A percentile compares a stretch with the other conserved stretches of the same genome.
phyloP scores from a whole-genome alignment of 1,140 invertebrate genomes.

The Apis florea region DNA sequence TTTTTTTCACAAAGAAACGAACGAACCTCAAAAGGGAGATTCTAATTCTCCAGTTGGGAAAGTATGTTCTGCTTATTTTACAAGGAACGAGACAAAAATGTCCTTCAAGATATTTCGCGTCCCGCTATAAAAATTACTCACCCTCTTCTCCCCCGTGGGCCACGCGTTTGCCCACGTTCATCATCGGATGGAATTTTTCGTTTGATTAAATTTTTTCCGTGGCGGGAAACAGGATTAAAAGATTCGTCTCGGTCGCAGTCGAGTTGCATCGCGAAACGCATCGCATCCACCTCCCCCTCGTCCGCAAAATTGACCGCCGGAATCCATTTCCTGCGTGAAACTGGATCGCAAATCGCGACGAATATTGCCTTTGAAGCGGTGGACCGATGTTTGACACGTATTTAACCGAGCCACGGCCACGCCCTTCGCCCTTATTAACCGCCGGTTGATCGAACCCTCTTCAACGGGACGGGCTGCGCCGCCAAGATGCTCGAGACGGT shows the following conservation, averaged over 20 bases:
- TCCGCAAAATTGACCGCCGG: background rate
- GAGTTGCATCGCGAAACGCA: too few relatives aligned
- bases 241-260: background rate
- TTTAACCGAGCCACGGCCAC: background rate
- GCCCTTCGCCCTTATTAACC: background rate
- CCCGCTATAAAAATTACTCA: constrained; percentile 31
- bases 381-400: background rate
- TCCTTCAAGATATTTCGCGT: constrained; percentile 12
- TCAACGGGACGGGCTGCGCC: too few relatives aligned
- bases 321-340: constrained; percentile 1
- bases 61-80: background rate
- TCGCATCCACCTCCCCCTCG: background rate
- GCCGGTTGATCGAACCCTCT: background rate
- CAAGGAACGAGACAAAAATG: background rate
- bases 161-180: background rate
- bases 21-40: background rate
- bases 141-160: background rate
- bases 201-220: constrained; percentile 27
- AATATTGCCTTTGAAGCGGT: background rate
- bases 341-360: background rate
- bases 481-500: background rate
- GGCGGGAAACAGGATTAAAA: constrained; percentile 19
- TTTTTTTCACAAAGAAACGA: background rate
- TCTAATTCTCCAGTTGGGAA: background rate
- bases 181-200: constrained; percentile 1